phyloP scores from a whole-genome alignment of 2,888 invertebrate genomes.

The Macaria notata region DNA sequence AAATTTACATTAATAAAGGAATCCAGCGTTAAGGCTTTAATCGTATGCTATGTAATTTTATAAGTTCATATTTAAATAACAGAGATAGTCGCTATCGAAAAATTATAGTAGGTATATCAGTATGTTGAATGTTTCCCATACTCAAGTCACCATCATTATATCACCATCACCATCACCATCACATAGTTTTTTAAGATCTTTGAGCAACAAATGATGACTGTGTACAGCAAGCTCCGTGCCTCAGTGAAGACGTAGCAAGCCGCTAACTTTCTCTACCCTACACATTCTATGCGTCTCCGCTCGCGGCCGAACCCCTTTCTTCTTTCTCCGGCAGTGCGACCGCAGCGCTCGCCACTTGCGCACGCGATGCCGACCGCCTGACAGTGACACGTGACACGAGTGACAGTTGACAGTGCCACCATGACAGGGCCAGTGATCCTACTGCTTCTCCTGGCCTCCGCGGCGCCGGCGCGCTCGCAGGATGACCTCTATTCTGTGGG shows the following conservation, averaged over 20 bases:
- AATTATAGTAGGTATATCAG: no score
- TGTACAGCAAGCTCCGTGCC: not conserved
- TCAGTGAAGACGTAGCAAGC: slow-evolving; percentile 4
- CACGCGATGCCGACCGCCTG: slow-evolving; percentile 56
- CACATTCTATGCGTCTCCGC: slow-evolving; percentile 33
- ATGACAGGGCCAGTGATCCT: slow-evolving; percentile 58
- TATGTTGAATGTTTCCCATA: no score
- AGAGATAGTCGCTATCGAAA: no score
- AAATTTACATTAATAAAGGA: no score
- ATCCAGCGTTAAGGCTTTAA: no score
- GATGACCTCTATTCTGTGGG: slow-evolving; percentile 90
- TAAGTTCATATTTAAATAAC: no score
- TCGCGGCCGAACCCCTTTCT: slow-evolving; percentile 57
- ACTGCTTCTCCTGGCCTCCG: slow-evolving; percentile 45
- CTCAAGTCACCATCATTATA: no score
- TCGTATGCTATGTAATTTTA: no score
- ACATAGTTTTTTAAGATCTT: no score
- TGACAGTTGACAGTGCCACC: slow-evolving; percentile 59
- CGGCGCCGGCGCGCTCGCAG: slow-evolving; percentile 62
- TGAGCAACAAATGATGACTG: no score
- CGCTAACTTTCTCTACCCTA: slow-evolving; percentile 17
- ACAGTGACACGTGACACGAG: slow-evolving; percentile 39
- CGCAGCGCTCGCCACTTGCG: slow-evolving; percentile 49
- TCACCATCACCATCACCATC: no score
- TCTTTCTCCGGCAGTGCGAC: slow-evolving; percentile 56